Conservation (phyloP, 2,888 invertebrate species). For the Nephrotoma flavescens region DNA sequence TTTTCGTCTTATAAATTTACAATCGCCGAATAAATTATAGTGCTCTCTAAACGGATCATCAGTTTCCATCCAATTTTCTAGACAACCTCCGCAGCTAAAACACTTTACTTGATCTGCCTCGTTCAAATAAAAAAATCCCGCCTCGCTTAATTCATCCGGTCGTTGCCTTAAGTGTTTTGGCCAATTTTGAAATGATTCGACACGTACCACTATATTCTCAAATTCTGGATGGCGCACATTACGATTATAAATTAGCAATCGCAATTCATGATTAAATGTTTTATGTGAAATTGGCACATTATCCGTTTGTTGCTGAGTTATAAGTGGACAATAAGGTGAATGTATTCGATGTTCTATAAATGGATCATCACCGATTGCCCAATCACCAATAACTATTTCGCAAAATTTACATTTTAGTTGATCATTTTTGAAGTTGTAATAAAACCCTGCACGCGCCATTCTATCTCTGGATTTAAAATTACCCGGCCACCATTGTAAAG, state of each 20-base stretch:
- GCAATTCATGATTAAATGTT: background rate
- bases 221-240: constrained; percentile 42
- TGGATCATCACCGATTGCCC: constrained; percentile 69
- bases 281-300: constrained; percentile 37
- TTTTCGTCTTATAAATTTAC: background rate
- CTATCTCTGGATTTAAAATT: constrained; percentile 11
- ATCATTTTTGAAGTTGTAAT: constrained; percentile 58
- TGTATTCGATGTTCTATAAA: constrained; percentile 65
- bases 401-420: constrained; percentile 71
- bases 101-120: constrained; percentile 81
- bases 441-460: constrained; percentile 71
- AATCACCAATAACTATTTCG: constrained; percentile 62
- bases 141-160: constrained; percentile 66
- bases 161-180: constrained; percentile 65
- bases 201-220: constrained; percentile 50
- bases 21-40: constrained; percentile 9
- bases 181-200: constrained; percentile 64
- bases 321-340: constrained; percentile 66
- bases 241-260: background rate
- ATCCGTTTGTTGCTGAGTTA: constrained; percentile 46
- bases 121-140: constrained; percentile 87
- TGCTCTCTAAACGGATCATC: constrained; percentile 94
- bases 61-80: constrained; percentile 80
- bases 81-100: constrained; percentile 84
- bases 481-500: background rate